Conservation (phyloP, 2,888 invertebrate genomes). For the Aquatica leii region DNA sequence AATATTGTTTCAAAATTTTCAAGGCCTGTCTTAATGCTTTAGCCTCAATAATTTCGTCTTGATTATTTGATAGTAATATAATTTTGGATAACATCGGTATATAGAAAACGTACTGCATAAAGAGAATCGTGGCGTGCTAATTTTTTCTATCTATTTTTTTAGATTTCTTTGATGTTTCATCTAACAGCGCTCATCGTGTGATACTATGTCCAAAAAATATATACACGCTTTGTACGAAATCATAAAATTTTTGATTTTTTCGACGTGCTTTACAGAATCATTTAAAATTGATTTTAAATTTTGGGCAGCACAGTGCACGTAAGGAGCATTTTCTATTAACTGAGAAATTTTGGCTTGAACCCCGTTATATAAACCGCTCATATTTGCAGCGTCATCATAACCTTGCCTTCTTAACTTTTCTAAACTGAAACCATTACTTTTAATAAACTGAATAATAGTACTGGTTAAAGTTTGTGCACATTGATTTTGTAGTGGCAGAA, state of each 20-base stretch:
- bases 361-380: not conserved
- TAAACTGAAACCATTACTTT: not conserved
- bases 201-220: slow-evolving; percentile 9
- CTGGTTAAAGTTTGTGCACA: not conserved
- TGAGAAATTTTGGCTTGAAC: slow-evolving; percentile 1
- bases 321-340: not conserved
- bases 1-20: not conserved
- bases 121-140: too few species aligned
- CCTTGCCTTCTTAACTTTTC: slow-evolving; percentile 11
- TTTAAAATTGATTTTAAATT: slow-evolving; percentile 1
- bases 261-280: not conserved
- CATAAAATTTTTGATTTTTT: slow-evolving; percentile 1
- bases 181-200: not conserved
- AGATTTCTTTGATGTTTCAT: not conserved
- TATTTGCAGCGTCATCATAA: slow-evolving; percentile 12
- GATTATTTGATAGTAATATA: not conserved
- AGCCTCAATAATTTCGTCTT: not conserved
- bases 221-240: not conserved
- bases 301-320: too few species aligned
- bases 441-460: not conserved
- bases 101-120: too few species aligned
- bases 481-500: not conserved
- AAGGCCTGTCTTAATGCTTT: not conserved
- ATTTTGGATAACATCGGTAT: not conserved
- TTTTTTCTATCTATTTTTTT: too few species aligned